Conservation (phyloP, 2,888 invertebrate genomes). For the Apamea crenata region DNA sequence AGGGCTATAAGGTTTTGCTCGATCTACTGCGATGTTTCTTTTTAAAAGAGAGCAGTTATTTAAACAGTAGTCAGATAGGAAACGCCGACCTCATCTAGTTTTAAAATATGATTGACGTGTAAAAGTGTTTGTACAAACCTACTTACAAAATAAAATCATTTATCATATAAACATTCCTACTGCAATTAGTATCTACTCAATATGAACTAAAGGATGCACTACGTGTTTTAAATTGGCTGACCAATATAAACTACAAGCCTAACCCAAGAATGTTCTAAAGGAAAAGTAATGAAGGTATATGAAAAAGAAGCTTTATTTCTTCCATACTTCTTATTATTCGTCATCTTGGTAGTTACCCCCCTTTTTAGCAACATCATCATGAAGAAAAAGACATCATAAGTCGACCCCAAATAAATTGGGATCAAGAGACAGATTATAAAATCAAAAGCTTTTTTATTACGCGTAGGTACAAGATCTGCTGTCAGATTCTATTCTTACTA, state of each 20-base stretch:
- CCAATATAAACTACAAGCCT: not conserved
- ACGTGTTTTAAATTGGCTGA: no score
- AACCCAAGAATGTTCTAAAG: not conserved
- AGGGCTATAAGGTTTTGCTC: not conserved
- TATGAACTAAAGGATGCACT: not conserved
- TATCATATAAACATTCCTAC: not conserved
- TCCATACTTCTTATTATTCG: not conserved
- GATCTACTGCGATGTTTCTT: not conserved
- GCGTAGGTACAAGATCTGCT: not conserved
- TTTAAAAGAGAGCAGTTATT: not conserved
- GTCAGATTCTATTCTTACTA: not conserved
- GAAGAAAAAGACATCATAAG: not conserved
- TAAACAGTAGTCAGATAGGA: no score
- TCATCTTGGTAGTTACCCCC: not conserved
- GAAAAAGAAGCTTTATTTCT: not conserved
- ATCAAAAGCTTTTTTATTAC: not conserved
- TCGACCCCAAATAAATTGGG: not conserved
- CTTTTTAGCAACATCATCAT: not conserved
- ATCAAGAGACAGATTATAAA: not conserved
- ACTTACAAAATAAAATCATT: no score
- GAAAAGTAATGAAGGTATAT: conserved; percentile 5
- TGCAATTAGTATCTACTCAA: not conserved
- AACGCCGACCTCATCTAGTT: no score
- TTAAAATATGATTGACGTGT: no score
- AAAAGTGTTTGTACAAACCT: no score